These are phyloP conservation scores for Meloidogyne chitwoodi DNA, from an alignment of 1,140 invertebrate species.

Conservation along the genomic window DNA sequence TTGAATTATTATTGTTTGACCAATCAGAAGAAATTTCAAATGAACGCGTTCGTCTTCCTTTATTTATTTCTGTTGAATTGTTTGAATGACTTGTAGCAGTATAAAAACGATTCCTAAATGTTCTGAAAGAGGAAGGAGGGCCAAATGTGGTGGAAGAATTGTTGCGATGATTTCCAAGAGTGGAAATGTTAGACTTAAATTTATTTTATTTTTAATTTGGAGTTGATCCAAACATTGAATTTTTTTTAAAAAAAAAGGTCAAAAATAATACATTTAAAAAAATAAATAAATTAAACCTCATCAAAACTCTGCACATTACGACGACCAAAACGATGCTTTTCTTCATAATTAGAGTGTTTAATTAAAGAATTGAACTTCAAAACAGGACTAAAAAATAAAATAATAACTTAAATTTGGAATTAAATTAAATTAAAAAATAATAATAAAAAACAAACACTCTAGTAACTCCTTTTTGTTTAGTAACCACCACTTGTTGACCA, in stretches of 20 bases:
- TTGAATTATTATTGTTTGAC: neutral
- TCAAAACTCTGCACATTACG: conserved; percentile 40
- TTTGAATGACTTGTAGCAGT: neutral
- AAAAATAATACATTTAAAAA: neutral
- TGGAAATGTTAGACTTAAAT: neutral
- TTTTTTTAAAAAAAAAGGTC: neutral
- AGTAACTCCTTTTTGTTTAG: conserved; percentile 23
- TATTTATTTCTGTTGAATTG: neutral
- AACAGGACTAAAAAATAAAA: conserved; percentile 13
- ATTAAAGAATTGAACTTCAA: conserved; percentile 23
- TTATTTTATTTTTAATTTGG: neutral
- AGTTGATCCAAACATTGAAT: neutral
- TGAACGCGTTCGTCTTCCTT: conserved; percentile 6
- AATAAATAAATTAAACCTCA: conserved; percentile 15
- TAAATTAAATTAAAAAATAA: neutral
- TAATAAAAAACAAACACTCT: conserved; percentile 16
- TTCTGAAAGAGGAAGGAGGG: neutral
- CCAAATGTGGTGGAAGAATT: neutral
- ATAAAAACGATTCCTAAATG: conserved; percentile 7
- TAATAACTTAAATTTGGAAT: conserved; percentile 3
- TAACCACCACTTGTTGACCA: conserved; percentile 31
- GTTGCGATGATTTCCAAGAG: neutral
- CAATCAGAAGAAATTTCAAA: conserved; percentile 15
- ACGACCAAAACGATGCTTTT: neutral
- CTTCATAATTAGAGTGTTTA: conserved; percentile 21